Percentiles rank a stretch among this genome's conserved stretches.
phyloP scores from a whole-genome alignment of 2,797 vertebrate genomes.

The Pangasius djambal region DNA sequence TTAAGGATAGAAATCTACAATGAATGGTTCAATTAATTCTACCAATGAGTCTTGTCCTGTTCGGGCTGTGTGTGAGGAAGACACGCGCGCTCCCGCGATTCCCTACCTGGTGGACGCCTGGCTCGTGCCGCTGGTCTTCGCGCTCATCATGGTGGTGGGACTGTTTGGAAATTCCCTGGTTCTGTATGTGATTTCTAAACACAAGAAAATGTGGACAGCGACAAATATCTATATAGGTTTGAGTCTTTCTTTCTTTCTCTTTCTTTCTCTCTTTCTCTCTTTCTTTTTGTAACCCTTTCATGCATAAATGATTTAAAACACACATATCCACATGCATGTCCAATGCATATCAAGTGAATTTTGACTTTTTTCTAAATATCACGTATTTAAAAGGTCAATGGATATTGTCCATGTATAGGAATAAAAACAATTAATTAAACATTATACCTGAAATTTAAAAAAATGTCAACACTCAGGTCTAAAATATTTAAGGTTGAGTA shows the following conservation, averaged over 20 bases:
- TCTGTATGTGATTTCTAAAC: slow-evolving; percentile 73
- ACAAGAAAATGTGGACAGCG: slow-evolving; percentile 76
- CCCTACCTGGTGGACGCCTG: slow-evolving; percentile 71
- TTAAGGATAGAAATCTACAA: not conserved
- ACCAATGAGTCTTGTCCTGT: slow-evolving; percentile 57
- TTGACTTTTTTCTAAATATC: not conserved
- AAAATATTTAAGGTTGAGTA: not conserved
- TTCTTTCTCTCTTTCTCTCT: too few species aligned
- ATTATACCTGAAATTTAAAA: too few species aligned
- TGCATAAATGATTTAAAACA: too few species aligned
- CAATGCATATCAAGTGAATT: not conserved
- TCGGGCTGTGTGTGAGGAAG: slow-evolving; percentile 61
- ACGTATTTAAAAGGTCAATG: not conserved
- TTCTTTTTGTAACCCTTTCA: too few species aligned
- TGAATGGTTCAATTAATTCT: slow-evolving; percentile 6
- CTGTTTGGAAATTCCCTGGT: slow-evolving; percentile 73
- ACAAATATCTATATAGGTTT: slow-evolving; percentile 76
- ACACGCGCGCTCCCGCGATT: not conserved
- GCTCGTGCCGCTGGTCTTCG: slow-evolving; percentile 74
- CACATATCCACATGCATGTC: too few species aligned
- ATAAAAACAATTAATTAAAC: not conserved
- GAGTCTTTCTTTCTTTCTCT: not conserved
- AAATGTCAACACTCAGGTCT: not conserved
- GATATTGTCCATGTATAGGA: not conserved
- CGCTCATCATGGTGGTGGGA: slow-evolving; percentile 73